Evolutionary conservation across 2,888 invertebrate species (phyloP).

Genomic region (Bruchidius siliquastri): DNA sequence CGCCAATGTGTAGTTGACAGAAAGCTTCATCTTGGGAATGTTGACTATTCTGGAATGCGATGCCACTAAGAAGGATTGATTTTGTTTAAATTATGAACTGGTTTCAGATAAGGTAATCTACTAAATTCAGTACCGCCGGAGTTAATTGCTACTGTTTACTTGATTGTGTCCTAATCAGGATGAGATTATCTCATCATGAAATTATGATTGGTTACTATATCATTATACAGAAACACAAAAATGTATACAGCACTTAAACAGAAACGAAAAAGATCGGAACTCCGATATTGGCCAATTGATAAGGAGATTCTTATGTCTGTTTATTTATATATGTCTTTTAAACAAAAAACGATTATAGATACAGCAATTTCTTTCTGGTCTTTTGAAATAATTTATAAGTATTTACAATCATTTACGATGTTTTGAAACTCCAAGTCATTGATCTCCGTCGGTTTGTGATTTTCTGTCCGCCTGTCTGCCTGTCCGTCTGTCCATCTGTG

Average conservation of each 20-base stretch:
- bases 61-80: not conserved
- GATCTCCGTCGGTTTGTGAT: too few relatives aligned
- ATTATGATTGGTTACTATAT: not conserved
- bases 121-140: not conserved
- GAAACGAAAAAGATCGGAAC: not conserved
- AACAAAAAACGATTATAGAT: too few relatives aligned
- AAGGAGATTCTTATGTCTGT: not conserved
- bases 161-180: not conserved
- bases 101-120: not conserved
- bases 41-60: not conserved
- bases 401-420: too few relatives aligned
- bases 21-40: not conserved
- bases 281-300: not conserved
- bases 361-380: too few relatives aligned
- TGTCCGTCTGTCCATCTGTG: too few relatives aligned
- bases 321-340: too few relatives aligned
- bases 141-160: not conserved
- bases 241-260: too few relatives aligned
- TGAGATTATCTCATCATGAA: not conserved
- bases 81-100: not conserved
- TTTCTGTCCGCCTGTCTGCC: too few relatives aligned
- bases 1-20: not conserved
- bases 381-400: too few relatives aligned
- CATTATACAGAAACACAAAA: too few relatives aligned
- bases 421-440: too few relatives aligned